Conservation (phyloP, 2,113 vertebrate genomes). For the Clarias macrocephalus region DNA sequence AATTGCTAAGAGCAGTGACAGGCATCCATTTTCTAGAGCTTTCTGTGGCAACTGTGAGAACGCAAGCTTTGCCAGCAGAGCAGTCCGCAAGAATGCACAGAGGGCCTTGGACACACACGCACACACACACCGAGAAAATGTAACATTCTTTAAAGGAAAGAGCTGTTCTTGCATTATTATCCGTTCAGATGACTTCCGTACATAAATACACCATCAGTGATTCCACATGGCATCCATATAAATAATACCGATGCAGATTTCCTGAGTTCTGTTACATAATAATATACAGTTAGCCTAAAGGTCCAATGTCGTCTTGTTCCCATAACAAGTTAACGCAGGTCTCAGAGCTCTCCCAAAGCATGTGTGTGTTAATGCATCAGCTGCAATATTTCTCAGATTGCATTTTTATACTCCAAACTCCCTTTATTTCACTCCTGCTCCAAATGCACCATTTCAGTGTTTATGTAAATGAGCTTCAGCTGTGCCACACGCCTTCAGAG, state of each 20-base stretch:
- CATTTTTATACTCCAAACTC: no score
- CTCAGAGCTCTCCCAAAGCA: no score
- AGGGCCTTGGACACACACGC: constrained; percentile 49
- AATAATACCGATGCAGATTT: neutral
- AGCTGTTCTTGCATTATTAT: constrained; percentile 5
- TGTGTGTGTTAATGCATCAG: no score
- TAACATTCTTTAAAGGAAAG: constrained; percentile 33
- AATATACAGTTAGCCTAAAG: neutral
- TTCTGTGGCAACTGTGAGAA: constrained; percentile 54
- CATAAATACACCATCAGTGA: neutral
- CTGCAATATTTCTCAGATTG: no score
- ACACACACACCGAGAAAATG: constrained; percentile 25
- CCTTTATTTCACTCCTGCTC: no score
- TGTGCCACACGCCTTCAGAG: no score
- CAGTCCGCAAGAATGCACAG: constrained; percentile 57
- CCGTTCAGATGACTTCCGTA: neutral
- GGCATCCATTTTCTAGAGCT: constrained; percentile 72
- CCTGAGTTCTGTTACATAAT: neutral
- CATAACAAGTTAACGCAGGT: no score
- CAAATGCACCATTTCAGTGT: no score
- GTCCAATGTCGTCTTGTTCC: no score
- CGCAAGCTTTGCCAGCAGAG: constrained; percentile 61
- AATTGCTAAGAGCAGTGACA: constrained; percentile 52
- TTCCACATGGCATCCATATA: neutral
- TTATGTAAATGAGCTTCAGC: no score